A percentile compares a stretch with the other conserved stretches of the same genome.
Evolutionary conservation across 2,888 invertebrate genomes (phyloP).

Genomic region (Digitonthophagus gazella): DNA sequence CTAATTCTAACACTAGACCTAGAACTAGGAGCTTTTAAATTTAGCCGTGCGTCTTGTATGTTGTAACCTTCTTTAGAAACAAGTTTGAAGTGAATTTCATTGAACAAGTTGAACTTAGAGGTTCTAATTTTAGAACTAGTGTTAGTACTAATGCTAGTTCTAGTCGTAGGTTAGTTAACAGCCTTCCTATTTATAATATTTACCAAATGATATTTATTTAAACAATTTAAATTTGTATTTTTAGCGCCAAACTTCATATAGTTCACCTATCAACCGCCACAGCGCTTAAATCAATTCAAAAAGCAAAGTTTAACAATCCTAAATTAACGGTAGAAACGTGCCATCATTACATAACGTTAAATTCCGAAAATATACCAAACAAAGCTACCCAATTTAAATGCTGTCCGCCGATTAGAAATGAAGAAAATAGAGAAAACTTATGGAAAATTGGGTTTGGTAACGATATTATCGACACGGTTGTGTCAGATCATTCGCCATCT

Average conservation of each 20-base stretch:
- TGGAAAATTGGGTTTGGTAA: conserved; percentile 27
- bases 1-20: too few species aligned
- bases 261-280: conserved; percentile 67
- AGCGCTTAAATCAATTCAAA: conserved; percentile 58
- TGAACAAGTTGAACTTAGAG: too few species aligned
- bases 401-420: conserved; percentile 67
- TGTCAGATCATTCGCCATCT: conserved; percentile 69
- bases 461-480: conserved; percentile 62
- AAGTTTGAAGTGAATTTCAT: too few species aligned
- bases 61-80: too few species aligned
- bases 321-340: conserved; percentile 71
- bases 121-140: too few species aligned
- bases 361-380: conserved; percentile 62
- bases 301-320: conserved; percentile 56
- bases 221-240: conserved; percentile 25
- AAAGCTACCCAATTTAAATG: conserved; percentile 70
- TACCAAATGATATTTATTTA: conserved; percentile 18
- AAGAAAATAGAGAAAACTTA: conserved; percentile 57
- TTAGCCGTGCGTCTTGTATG: too few species aligned
- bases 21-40: too few species aligned
- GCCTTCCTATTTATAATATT: too few species aligned
- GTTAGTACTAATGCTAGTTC: too few species aligned
- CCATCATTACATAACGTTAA: conserved; percentile 67
- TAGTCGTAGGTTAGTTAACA: too few species aligned
- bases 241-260: conserved; percentile 64